These are phyloP conservation scores for Leptopilina syphax DNA, from an alignment of 2,888 invertebrate genomes.

Conservation along the genomic window DNA sequence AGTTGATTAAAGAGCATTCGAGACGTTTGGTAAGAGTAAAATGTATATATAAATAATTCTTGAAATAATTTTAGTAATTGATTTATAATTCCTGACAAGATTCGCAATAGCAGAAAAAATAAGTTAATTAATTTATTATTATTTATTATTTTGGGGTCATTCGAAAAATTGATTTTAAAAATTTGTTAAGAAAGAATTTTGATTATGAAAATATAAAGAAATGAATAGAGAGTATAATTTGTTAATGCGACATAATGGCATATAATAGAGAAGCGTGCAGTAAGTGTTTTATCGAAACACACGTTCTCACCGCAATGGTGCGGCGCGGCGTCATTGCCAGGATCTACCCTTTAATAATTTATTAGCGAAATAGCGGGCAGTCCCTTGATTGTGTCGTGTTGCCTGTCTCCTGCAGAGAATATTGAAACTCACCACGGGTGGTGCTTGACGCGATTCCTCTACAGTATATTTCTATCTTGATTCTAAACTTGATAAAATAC, in stretches of 20 bases:
- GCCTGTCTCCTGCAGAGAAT: slow-evolving; percentile 72
- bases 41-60: no score
- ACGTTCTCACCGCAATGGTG: slow-evolving; percentile 55
- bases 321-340: slow-evolving; percentile 73
- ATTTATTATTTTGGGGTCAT: no score
- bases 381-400: slow-evolving; percentile 73
- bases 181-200: no score
- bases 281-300: slow-evolving; percentile 46
- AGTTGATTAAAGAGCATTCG: no score
- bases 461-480: slow-evolving; percentile 50
- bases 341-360: slow-evolving; percentile 76
- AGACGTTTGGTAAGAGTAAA: no score
- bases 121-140: no score
- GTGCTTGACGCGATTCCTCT: slow-evolving; percentile 72
- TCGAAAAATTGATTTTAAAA: no score
- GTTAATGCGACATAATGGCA: no score
- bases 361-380: slow-evolving; percentile 71
- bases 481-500: slow-evolving; percentile 65
- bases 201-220: no score
- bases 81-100: no score
- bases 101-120: no score
- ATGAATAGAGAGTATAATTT: background rate
- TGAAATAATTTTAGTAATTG: no score
- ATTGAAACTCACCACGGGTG: slow-evolving; percentile 72
- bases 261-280: background rate